A percentile compares a stretch with the other conserved stretches of the same genome.
Evolutionary conservation across 2,888 invertebrate genomes (phyloP).

Genomic region (Eupithecia subumbrata): DNA sequence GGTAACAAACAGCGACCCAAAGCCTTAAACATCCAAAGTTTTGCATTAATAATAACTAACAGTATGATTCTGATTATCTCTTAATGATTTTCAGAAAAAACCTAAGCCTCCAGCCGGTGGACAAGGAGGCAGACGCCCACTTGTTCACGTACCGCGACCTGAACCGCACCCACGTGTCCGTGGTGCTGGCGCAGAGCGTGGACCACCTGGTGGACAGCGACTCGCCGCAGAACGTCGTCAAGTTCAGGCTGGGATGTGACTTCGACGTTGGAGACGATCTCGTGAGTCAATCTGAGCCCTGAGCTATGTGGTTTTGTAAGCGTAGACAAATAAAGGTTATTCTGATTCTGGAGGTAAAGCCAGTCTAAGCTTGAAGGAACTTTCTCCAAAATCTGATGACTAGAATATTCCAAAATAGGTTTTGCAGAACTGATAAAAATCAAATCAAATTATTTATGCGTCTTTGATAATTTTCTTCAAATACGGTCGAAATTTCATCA

Average conservation of each 20-base stretch:
- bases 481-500: not conserved
- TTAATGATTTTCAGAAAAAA: slow-evolving; percentile 77
- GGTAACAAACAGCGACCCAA: no score
- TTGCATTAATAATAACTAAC: no score
- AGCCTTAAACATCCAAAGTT: no score
- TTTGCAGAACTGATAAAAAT: not conserved
- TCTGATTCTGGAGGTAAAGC: no score
- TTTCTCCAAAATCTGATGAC: not conserved
- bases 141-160: slow-evolving; percentile 90
- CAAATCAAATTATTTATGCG: not conserved
- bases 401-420: not conserved
- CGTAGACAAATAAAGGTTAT: no score
- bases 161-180: slow-evolving; percentile 90
- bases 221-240: slow-evolving; percentile 91
- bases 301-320: no score
- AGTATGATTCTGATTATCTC: no score
- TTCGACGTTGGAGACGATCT: slow-evolving; percentile 87
- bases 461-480: not conserved
- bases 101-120: slow-evolving; percentile 88
- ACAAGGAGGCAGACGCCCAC: slow-evolving; percentile 87
- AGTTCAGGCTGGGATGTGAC: slow-evolving; percentile 91
- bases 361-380: not conserved
- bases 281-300: slow-evolving; percentile 62
- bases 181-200: slow-evolving; percentile 89
- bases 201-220: slow-evolving; percentile 93